A percentile compares a stretch with the other conserved stretches of the same genome.
phyloP scores from a whole-genome alignment of 1,140 invertebrate species.

The Drosophila watanabei region DNA sequence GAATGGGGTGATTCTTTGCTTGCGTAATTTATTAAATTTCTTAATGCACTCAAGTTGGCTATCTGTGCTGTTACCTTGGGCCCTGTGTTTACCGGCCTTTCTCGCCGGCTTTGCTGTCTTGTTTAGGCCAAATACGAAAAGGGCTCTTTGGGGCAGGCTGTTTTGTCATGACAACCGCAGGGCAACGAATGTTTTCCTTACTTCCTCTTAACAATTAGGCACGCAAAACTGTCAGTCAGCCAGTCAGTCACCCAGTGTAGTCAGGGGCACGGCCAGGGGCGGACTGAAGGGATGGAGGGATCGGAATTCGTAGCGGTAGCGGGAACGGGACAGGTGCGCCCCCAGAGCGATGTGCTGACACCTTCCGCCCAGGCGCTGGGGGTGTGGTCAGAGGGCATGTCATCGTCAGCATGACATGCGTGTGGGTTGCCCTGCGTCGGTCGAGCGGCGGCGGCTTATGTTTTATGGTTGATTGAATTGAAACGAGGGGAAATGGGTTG shows the following conservation, averaged over 20 bases:
- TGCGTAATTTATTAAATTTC: slow-evolving; percentile 22
- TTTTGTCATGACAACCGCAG: slow-evolving; percentile 39
- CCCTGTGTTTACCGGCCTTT: not conserved
- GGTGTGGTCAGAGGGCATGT: slow-evolving; percentile 45
- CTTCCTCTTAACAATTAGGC: slow-evolving; percentile 70
- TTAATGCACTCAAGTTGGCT: slow-evolving; percentile 20
- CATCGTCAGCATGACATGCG: slow-evolving; percentile 54
- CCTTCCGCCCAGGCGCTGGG: slow-evolving; percentile 31
- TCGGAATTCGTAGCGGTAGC: not conserved
- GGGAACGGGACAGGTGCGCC: slow-evolving; percentile 38
- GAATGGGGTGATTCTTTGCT: slow-evolving; percentile 2
- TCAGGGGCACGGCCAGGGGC: slow-evolving; percentile 32
- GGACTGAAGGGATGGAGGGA: not conserved
- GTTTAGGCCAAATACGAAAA: slow-evolving; percentile 12
- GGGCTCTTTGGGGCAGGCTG: slow-evolving; percentile 6
- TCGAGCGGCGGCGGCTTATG: slow-evolving; percentile 40
- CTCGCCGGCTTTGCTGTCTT: slow-evolving; percentile 11
- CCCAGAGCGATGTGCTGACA: slow-evolving; percentile 60
- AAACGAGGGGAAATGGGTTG: slow-evolving; percentile 44
- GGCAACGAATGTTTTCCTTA: slow-evolving; percentile 50
- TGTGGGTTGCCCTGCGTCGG: slow-evolving; percentile 11
- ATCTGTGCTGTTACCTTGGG: not conserved
- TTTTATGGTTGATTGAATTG: slow-evolving; percentile 73
- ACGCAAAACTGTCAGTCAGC: slow-evolving; percentile 53
- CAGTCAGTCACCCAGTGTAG: slow-evolving; percentile 7